Evolutionary conservation across 2,113 vertebrate genomes (phyloP).

Genomic region (Ochotona princeps): DNA sequence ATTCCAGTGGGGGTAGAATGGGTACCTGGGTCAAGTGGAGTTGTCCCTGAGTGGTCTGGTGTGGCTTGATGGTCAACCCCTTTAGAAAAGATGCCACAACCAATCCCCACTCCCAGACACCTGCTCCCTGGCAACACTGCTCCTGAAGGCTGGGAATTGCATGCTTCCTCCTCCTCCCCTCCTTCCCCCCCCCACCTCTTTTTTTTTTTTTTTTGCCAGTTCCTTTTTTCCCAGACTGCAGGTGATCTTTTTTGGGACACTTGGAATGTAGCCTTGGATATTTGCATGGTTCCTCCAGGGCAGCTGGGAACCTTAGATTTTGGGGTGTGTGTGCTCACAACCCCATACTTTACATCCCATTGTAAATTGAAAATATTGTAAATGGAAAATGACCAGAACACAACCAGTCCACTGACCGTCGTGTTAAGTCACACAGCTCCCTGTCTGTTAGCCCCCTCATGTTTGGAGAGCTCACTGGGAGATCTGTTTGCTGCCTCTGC

Average conservation of each 20-base stretch:
- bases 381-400: neutral
- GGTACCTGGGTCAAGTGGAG: neutral
- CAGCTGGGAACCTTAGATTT: neutral
- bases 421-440: too few species aligned
- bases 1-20: neutral
- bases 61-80: neutral
- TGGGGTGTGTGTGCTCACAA: neutral
- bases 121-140: neutral
- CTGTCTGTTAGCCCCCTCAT: too few species aligned
- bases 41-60: neutral
- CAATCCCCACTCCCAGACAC: too few species aligned
- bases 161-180: neutral
- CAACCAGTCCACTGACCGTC: too few species aligned
- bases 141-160: neutral
- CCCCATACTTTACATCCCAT: neutral
- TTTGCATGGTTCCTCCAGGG: neutral
- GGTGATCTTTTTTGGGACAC: neutral
- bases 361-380: neutral
- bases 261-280: neutral
- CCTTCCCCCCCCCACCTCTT: neutral
- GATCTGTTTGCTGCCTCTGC: too few species aligned
- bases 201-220: neutral
- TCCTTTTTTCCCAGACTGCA: neutral
- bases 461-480: too few species aligned
- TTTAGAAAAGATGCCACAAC: neutral